Evolutionary conservation across 2,113 vertebrate genomes (phyloP), one percentile per base, ranked within the genome.

Genomic region (Tachuris rubrigastra): DNA sequence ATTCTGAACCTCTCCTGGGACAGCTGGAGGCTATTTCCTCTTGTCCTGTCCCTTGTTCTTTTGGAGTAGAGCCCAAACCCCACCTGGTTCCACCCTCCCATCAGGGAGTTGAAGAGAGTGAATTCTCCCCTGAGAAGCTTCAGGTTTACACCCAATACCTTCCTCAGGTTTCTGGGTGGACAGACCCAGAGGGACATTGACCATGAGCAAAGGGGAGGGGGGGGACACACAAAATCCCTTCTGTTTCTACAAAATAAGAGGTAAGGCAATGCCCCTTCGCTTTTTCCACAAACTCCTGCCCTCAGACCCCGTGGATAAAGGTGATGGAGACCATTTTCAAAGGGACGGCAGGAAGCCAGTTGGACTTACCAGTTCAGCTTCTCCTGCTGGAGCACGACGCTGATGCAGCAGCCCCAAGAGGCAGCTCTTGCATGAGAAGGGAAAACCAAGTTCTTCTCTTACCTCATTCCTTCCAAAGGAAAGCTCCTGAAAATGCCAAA

Each of bases 211-310:
- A 12, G 16, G 7, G 6, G 16, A 6, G 44, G 20, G 5, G 1
- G 47, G 18, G 41, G 8, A 4, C 18, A 28, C 55, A 4, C 0
- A 2, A 18, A 5, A 14, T 4, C 12, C 6, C 2, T 30, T 12
- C 39, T 5, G 12, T 2, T 19, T 3, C 14, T 65, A 22, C 2
- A 14, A 6, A 52, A 37, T 0, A 14, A 28, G 24, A 22, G 19
- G 22, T 12, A 25, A 21, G 0, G 3, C 13, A 1, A 5, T 0
- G 5, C 4, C 25, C 3, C 27, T 44, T 11, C 8, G 30, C 11
- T 24, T 60, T 52, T 44, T 12, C 25, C 46, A 3, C 22, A 2
- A 3, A 23, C 2, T 12, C 11, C 67, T 4, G 30, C 77, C 7
- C 33, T 39, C 55, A 2, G 20, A 5, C 3, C 2, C 2, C 22